phyloP scores from a whole-genome alignment of 2,797 vertebrate species.

The Odontamblyopus lacepedii region DNA sequence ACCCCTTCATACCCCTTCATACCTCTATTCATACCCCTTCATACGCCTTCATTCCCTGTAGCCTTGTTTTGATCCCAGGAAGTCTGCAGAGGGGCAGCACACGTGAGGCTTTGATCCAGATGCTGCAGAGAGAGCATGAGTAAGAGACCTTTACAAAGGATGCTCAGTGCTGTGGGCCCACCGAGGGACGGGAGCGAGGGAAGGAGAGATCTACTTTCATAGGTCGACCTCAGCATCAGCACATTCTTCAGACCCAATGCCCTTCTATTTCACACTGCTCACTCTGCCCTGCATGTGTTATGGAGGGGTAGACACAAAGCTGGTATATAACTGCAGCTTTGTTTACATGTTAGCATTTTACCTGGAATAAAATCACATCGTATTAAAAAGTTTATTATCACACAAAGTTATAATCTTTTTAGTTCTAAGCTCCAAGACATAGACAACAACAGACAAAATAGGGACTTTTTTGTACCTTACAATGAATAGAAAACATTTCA shows the following conservation, averaged over 20 bases:
- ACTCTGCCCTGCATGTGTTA: not conserved
- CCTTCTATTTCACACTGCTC: conserved; percentile 16
- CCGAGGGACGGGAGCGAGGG: conserved; percentile 45
- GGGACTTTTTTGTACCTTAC: too few species aligned
- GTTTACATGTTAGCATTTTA: not conserved
- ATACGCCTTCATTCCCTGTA: not conserved
- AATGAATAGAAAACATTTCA: too few species aligned
- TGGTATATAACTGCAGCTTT: not conserved
- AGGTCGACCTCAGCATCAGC: conserved; percentile 54
- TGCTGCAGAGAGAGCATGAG: conserved; percentile 44
- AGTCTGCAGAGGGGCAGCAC: conserved; percentile 36
- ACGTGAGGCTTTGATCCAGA: conserved; percentile 63
- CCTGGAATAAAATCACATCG: not conserved
- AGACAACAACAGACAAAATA: too few species aligned
- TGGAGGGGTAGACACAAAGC: not conserved
- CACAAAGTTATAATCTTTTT: not conserved
- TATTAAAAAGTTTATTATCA: not conserved
- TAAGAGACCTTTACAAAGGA: conserved; percentile 66
- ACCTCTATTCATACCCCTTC: not conserved
- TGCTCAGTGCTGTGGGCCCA: conserved; percentile 61
- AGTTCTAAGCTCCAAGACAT: not conserved
- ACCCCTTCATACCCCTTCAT: too few species aligned
- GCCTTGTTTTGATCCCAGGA: conserved; percentile 46
- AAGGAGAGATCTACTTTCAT: conserved; percentile 50
- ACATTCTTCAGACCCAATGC: conserved; percentile 44